phyloP scores from a whole-genome alignment of 2,888 invertebrate species.

The Lycaena phlaeas region DNA sequence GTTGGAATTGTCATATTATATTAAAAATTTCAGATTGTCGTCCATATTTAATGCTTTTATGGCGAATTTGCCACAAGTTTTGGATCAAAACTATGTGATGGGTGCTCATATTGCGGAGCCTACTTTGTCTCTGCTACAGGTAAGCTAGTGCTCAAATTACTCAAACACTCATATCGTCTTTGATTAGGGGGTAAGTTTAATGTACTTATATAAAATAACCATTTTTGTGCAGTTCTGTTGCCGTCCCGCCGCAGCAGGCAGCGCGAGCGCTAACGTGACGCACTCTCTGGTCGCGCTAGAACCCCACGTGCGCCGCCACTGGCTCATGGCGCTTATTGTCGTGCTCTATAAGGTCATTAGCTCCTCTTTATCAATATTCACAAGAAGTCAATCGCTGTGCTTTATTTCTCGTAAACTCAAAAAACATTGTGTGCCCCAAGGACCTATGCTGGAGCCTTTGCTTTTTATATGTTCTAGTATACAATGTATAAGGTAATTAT shows the following conservation, averaged over 20 bases:
- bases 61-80: constrained; percentile 91
- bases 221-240: constrained; percentile 35
- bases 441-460: background rate
- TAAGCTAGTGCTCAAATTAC: no score
- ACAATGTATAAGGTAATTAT: no score
- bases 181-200: background rate
- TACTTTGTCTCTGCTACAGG: constrained; percentile 72
- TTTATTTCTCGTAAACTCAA: no score
- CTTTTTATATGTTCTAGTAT: background rate
- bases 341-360: constrained; percentile 93
- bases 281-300: constrained; percentile 93
- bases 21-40: constrained; percentile 77
- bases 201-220: background rate
- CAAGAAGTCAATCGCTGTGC: no score
- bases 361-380: no score
- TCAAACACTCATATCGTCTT: no score
- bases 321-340: constrained; percentile 94
- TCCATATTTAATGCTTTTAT: constrained; percentile 97
- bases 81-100: constrained; percentile 97
- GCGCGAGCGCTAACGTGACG: constrained; percentile 12
- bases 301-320: constrained; percentile 88
- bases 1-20: background rate
- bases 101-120: constrained; percentile 91
- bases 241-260: constrained; percentile 25
- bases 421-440: background rate